These are phyloP conservation scores for Scortum barcoo DNA, from an alignment of 2,113 vertebrate genomes.

Conservation along the genomic window DNA sequence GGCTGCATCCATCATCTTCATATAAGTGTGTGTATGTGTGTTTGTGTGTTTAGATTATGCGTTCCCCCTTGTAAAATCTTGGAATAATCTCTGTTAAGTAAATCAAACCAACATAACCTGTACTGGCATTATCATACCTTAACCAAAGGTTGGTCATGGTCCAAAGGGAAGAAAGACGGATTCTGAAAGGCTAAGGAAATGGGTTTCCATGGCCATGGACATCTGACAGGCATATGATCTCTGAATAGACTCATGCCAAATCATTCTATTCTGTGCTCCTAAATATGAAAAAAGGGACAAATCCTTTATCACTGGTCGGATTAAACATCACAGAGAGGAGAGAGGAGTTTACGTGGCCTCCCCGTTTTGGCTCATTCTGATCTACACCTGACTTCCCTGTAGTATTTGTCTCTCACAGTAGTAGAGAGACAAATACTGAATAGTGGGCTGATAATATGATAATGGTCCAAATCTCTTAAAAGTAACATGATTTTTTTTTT, in stretches of 20 bases:
- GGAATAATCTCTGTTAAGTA: not conserved
- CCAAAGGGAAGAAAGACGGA: not conserved
- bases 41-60: not conserved
- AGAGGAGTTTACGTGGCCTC: too few species aligned
- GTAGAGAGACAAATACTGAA: not conserved
- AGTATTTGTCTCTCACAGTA: not conserved
- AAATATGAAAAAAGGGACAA: not conserved
- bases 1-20: conserved; percentile 11
- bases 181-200: conserved; percentile 3
- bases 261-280: not conserved
- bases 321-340: not conserved
- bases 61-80: not conserved
- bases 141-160: not conserved
- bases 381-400: not conserved
- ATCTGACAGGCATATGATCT: not conserved
- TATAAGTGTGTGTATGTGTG: conserved; percentile 1
- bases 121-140: not conserved
- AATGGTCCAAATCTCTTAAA: conserved; percentile 1
- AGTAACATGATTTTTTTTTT: conserved; percentile 38
- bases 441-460: not conserved
- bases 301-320: not conserved
- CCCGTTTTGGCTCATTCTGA: not conserved
- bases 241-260: not conserved
- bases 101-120: conserved; percentile 10
- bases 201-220: conserved; percentile 6